Percentiles rank a stretch among this genome's conserved stretches.
Evolutionary conservation across 2,113 vertebrate genomes (phyloP).

Genomic region (Fulica atra): DNA sequence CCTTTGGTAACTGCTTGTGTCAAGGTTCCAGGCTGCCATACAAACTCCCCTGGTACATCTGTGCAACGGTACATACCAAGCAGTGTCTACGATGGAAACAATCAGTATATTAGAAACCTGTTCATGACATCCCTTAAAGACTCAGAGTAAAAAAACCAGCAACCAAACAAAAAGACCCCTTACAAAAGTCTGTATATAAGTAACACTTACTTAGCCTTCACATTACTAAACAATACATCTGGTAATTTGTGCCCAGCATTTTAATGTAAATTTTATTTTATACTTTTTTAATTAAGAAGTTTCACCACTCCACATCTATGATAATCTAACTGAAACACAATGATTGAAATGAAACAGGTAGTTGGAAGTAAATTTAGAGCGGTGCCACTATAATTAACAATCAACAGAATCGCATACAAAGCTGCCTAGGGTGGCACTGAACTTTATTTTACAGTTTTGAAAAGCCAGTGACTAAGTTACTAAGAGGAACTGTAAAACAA

Average conservation of each 20-base stretch:
- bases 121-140: neutral
- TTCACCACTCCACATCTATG: neutral
- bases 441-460: neutral
- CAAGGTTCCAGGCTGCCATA: constrained; percentile 93
- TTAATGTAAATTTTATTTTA: too few relatives aligned
- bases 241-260: neutral
- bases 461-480: neutral
- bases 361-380: neutral
- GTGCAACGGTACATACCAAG: constrained; percentile 97
- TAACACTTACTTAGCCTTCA: neutral
- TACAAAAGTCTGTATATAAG: accelerated
- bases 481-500: neutral
- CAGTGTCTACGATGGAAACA: constrained; percentile 77
- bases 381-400: neutral
- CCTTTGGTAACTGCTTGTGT: constrained; percentile 92
- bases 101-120: neutral
- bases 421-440: neutral
- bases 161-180: neutral
- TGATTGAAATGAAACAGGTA: neutral
- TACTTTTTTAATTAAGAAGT: too few relatives aligned
- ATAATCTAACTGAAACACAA: neutral
- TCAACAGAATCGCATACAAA: neutral
- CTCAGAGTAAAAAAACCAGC: neutral
- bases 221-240: neutral
- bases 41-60: constrained; percentile 94